Conservation (phyloP, 2,113 vertebrate species). For the Tor tambroides region DNA sequence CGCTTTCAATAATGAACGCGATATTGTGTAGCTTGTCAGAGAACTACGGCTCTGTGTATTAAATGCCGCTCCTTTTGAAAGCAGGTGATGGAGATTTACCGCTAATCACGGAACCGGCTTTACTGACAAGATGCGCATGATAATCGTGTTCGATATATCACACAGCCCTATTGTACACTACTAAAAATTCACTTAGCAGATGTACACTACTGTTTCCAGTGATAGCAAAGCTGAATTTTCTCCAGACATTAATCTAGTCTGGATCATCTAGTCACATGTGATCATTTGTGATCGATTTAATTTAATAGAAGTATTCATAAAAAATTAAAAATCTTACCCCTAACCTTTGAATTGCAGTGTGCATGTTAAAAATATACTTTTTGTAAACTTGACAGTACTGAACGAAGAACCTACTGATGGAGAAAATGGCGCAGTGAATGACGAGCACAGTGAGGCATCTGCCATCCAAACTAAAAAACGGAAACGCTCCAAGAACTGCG, state of each 20-base stretch:
- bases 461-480: conserved; percentile 4
- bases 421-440: background rate
- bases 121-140: no score
- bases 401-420: conserved; percentile 28
- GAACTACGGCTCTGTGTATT: no score
- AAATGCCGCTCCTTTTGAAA: no score
- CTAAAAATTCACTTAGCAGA: no score
- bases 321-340: background rate
- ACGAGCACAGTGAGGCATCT: background rate
- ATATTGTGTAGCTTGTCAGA: no score
- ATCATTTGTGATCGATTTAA: background rate
- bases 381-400: conserved; percentile 20
- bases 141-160: no score
- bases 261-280: background rate
- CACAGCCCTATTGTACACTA: no score
- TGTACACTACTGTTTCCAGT: background rate
- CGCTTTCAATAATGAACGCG: no score
- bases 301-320: background rate
- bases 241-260: no score
- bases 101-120: no score
- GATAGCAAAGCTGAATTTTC: background rate
- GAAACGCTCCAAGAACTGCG: conserved; percentile 18
- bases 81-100: no score
- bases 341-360: background rate
- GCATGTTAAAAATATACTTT: background rate